These are phyloP conservation scores for Ceriagrion tenellum DNA, from an alignment of 2,888 invertebrate species.

Conservation along the genomic window DNA sequence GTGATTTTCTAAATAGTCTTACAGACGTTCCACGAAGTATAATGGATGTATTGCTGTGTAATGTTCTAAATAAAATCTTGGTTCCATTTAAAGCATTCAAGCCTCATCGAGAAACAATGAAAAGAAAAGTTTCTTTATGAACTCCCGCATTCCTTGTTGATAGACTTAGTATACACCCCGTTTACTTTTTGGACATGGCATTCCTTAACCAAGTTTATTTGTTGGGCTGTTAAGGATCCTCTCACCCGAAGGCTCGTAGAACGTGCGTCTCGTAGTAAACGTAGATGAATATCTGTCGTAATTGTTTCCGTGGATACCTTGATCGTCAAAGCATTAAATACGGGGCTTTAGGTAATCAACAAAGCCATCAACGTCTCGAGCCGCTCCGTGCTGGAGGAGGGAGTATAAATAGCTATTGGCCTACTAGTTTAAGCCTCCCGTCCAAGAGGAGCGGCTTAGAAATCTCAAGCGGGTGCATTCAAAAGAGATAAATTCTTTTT, in stretches of 20 bases:
- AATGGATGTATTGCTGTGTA: too few species aligned
- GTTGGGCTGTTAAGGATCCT: neutral
- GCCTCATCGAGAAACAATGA: too few species aligned
- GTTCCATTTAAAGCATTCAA: too few species aligned
- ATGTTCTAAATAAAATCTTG: too few species aligned
- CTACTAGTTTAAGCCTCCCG: slow-evolving; percentile 15
- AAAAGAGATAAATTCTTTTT: slow-evolving; percentile 4
- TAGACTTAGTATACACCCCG: too few species aligned
- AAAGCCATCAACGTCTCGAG: neutral
- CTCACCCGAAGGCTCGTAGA: neutral
- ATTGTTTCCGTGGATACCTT: neutral
- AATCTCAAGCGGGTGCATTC: neutral
- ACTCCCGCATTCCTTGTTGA: too few species aligned
- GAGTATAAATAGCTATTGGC: slow-evolving; percentile 26
- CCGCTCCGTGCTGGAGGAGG: neutral
- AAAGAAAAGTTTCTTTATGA: too few species aligned
- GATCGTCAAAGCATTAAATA: neutral
- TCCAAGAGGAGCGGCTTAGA: slow-evolving; percentile 6
- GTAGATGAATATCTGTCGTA: neutral
- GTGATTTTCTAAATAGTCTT: too few species aligned
- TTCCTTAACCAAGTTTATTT: neutral
- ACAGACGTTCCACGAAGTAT: too few species aligned
- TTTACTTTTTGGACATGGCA: neutral
- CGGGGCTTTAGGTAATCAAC: neutral
- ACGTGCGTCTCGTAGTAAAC: neutral